Percentiles rank a stretch among this genome's conserved stretches.
Evolutionary conservation across 1,140 invertebrate species (phyloP).

Genomic region (Drosophila baimaii): DNA sequence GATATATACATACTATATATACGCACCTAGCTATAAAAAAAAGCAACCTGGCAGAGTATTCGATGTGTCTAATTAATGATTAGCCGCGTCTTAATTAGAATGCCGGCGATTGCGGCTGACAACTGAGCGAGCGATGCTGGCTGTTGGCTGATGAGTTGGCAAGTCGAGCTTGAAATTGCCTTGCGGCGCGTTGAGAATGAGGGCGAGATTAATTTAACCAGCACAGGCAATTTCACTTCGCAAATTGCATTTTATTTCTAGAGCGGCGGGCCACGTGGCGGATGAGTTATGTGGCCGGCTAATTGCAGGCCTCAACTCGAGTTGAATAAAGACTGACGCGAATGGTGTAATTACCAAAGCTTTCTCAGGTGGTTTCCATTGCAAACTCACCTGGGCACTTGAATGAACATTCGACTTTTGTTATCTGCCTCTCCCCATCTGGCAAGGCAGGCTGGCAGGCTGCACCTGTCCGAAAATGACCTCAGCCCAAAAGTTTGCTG

Average conservation of each 20-base stretch:
- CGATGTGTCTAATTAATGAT: slow-evolving; percentile 77
- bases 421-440: slow-evolving; percentile 45
- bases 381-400: slow-evolving; percentile 22
- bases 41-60: slow-evolving; percentile 23
- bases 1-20: slow-evolving; percentile 17
- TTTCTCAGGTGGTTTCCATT: slow-evolving; percentile 28
- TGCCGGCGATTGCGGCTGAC: slow-evolving; percentile 55
- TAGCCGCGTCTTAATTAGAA: slow-evolving; percentile 70
- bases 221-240: slow-evolving; percentile 45
- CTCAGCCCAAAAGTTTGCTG: slow-evolving; percentile 22
- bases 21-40: slow-evolving; percentile 29
- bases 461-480: slow-evolving; percentile 55
- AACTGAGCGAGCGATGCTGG: slow-evolving; percentile 37
- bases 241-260: slow-evolving; percentile 58
- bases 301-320: slow-evolving; percentile 41
- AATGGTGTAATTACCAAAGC: slow-evolving; percentile 32
- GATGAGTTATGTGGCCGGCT: slow-evolving; percentile 49
- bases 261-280: slow-evolving; percentile 36
- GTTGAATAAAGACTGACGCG: slow-evolving; percentile 13
- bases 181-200: slow-evolving; percentile 24
- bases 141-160: slow-evolving; percentile 34
- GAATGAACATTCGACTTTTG: slow-evolving; percentile 22
- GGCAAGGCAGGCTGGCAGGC: slow-evolving; percentile 11
- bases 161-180: slow-evolving; percentile 74
- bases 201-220: slow-evolving; percentile 53